phyloP scores from a whole-genome alignment of 1,140 invertebrate species.

The Drosophila dunni region DNA sequence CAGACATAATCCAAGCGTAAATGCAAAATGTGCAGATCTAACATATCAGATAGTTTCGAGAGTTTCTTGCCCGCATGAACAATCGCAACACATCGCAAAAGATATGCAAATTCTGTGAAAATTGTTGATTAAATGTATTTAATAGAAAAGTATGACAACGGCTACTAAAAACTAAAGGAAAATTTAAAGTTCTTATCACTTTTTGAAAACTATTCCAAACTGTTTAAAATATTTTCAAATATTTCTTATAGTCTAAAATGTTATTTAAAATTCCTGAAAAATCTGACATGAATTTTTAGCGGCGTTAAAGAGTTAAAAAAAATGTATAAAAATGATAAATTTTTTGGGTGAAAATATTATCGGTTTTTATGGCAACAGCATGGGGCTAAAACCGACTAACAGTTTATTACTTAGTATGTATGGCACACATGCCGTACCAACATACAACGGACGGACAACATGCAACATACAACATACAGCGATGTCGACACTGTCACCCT shows the following conservation, averaged over 20 bases:
- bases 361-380: slow-evolving; percentile 38
- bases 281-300: slow-evolving; percentile 21
- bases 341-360: slow-evolving; percentile 27
- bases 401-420: slow-evolving; percentile 74
- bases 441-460: too few species aligned
- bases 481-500: slow-evolving; percentile 20
- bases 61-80: slow-evolving; percentile 30
- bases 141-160: too few species aligned
- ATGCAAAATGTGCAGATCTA: slow-evolving; percentile 45
- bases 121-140: slow-evolving; percentile 5
- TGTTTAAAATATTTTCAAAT: not conserved
- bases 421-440: slow-evolving; percentile 29
- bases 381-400: slow-evolving; percentile 49
- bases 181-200: too few species aligned
- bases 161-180: too few species aligned
- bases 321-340: slow-evolving; percentile 1
- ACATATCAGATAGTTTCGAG: slow-evolving; percentile 16
- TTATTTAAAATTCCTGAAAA: not conserved
- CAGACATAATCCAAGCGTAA: slow-evolving; percentile 65
- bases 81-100: slow-evolving; percentile 24
- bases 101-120: slow-evolving; percentile 28
- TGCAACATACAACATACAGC: not conserved
- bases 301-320: slow-evolving; percentile 5
- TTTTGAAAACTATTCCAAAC: too few species aligned
- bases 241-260: not conserved